Percentiles rank a stretch among this genome's conserved stretches.
Evolutionary conservation across 2,888 invertebrate genomes (phyloP).

Genomic region (Drosophila borealis): DNA sequence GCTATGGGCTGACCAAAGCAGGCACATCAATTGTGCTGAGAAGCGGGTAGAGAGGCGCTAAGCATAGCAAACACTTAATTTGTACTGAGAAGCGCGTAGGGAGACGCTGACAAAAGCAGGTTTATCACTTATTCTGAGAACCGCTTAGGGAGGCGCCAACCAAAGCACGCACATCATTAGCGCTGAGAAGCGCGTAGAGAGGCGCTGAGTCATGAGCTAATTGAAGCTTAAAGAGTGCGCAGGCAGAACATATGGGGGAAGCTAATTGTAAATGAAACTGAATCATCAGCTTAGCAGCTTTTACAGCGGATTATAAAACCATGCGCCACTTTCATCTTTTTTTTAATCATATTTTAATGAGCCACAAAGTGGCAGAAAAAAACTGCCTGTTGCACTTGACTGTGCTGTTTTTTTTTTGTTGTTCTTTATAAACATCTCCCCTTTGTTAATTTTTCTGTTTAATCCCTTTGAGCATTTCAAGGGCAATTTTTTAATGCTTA

Average conservation of each 20-base stretch:
- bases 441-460: background rate
- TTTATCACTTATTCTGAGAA: background rate
- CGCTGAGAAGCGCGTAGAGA: background rate
- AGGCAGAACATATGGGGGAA: too few relatives aligned
- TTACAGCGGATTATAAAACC: conserved; percentile 1
- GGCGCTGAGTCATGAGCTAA: conserved; percentile 2
- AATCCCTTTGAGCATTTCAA: background rate
- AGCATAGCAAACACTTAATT: background rate
- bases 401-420: background rate
- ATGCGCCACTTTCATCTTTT: background rate
- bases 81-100: conserved; percentile 3
- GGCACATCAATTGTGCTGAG: background rate
- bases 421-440: background rate
- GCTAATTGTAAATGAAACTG: background rate
- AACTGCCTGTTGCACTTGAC: background rate
- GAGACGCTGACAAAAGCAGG: background rate
- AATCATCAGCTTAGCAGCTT: conserved; percentile 21
- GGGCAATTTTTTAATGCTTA: too few relatives aligned
- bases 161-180: background rate
- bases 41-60: conserved; percentile 9
- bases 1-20: conserved; percentile 7
- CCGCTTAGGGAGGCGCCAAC: conserved; percentile 3
- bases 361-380: background rate
- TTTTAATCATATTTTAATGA: background rate
- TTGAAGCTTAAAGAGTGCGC: too few relatives aligned